These are phyloP conservation scores for Erythrocercus mccallii DNA, from an alignment of 2,113 vertebrate species.

Conservation along the genomic window DNA sequence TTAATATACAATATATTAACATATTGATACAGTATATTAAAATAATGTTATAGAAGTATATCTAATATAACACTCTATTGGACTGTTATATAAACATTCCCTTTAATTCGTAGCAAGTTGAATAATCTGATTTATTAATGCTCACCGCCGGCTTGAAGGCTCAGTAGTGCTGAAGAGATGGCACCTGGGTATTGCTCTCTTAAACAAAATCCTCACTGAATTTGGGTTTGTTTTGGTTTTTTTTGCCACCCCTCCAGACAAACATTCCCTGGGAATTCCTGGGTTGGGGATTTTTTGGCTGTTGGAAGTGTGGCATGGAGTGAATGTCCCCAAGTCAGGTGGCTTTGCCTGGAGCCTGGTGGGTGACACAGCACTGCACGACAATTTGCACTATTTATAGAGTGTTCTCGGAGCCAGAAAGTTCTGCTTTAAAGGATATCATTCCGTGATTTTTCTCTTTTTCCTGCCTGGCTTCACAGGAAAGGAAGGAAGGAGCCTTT, in stretches of 20 bases:
- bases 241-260: rapidly evolving
- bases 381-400: background rate
- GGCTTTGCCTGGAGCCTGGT: background rate
- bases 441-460: background rate
- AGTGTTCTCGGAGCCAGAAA: background rate
- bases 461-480: background rate
- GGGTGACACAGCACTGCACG: rapidly evolving
- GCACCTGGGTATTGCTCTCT: background rate
- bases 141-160: background rate
- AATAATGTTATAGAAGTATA: too few relatives aligned
- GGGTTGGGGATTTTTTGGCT: background rate
- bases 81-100: background rate
- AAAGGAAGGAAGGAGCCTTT: background rate
- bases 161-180: background rate
- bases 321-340: background rate
- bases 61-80: background rate
- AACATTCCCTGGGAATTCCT: rapidly evolving
- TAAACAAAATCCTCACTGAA: background rate
- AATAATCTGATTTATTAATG: constrained; percentile 37
- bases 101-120: background rate
- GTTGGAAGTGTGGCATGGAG: rapidly evolving
- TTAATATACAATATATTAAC: too few relatives aligned
- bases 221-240: background rate
- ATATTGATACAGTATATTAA: background rate
- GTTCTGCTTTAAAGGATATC: rapidly evolving